Conservation (phyloP, 2,888 invertebrate genomes). For the Limnephilus rhombicus region DNA sequence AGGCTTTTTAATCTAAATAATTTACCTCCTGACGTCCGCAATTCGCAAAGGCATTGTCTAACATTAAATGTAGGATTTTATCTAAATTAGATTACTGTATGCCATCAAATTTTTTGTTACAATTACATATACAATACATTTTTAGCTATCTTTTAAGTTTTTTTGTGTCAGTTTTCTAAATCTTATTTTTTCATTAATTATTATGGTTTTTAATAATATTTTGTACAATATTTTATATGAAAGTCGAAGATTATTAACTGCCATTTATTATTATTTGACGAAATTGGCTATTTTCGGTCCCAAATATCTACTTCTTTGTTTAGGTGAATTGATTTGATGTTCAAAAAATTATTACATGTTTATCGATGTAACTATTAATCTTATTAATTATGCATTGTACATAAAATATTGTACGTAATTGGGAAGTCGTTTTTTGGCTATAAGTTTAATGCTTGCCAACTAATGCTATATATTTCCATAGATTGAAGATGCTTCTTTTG, state of each 20-base stretch:
- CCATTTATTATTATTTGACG: not conserved
- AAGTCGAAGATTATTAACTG: not conserved
- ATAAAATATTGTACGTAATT: constrained; percentile 6
- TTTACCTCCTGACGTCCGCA: constrained; percentile 37
- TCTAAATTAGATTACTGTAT: constrained; percentile 43
- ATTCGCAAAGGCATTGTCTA: constrained; percentile 41
- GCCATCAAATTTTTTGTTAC: constrained; percentile 31
- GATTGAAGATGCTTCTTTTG: not conserved
- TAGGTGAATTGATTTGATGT: not conserved
- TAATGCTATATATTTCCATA: not conserved
- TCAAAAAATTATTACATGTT: not conserved
- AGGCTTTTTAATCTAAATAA: constrained; percentile 45
- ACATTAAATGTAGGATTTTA: constrained; percentile 45
- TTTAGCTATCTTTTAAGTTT: constrained; percentile 22
- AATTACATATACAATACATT: not conserved
- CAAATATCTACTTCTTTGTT: not conserved
- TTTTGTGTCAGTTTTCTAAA: not conserved
- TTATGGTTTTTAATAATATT: not conserved
- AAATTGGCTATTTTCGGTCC: not conserved
- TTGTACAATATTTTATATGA: not conserved
- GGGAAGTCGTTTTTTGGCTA: too few relatives aligned
- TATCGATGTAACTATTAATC: not conserved
- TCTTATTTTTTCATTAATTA: not conserved
- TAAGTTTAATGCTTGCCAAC: not conserved
- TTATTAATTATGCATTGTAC: constrained; percentile 7